Evolutionary conservation across 1,140 invertebrate species (phyloP).

Genomic region (Macrobrachium rosenbergii): DNA sequence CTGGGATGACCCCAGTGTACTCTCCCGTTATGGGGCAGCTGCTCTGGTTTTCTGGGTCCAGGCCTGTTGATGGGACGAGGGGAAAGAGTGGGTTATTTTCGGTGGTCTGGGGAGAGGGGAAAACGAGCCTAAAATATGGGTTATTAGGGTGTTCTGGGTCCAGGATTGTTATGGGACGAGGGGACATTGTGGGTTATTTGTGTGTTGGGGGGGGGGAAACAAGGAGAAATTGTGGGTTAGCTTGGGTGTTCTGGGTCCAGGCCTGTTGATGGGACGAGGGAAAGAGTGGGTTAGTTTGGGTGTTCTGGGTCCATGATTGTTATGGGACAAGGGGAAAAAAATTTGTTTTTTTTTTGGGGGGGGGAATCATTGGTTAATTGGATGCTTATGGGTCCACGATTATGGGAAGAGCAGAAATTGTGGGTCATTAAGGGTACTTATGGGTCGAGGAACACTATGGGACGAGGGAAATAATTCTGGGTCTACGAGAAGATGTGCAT

Average conservation of each 20-base stretch:
- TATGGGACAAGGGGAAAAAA: no score
- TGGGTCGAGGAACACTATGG: no score
- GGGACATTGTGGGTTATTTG: no score
- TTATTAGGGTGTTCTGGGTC: background rate
- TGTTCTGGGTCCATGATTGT: no score
- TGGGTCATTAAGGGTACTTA: no score
- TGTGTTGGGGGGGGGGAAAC: no score
- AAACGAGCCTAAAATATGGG: no score
- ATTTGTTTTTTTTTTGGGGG: background rate
- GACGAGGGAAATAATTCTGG: background rate
- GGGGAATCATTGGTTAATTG: background rate
- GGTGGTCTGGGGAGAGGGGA: background rate
- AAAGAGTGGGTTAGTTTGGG: background rate
- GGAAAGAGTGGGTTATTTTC: background rate
- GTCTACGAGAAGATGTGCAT: no score
- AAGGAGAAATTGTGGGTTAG: no score
- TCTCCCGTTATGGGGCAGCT: slow-evolving; percentile 81
- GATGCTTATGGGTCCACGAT: background rate
- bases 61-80: slow-evolving; percentile 29
- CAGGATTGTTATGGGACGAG: no score
- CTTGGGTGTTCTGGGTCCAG: no score
- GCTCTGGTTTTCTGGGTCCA: slow-evolving; percentile 69
- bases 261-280: background rate
- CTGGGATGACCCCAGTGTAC: slow-evolving; percentile 79
- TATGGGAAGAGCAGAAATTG: background rate